Base-by-base conservation (phyloP, 2,888 invertebrate species). In the Zygothrica quintamaculata region DNA sequence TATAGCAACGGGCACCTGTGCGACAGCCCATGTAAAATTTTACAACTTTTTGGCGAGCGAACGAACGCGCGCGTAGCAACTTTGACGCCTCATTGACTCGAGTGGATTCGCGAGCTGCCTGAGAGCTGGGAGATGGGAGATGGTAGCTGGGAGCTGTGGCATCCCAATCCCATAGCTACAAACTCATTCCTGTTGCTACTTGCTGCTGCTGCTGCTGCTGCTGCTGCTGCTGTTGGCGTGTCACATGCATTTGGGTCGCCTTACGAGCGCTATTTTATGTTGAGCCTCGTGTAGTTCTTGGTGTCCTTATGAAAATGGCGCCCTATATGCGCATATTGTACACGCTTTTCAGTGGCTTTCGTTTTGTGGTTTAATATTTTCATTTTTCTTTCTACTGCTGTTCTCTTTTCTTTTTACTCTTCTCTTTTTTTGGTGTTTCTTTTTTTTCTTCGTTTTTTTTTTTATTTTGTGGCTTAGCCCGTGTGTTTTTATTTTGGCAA, bases 401-500 rank as follows among this genome's bases (percentile, higher is more conserved):
- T 15, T 44, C 37, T 8, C 29, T 29, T 22, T 13, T 72, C 26
- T 56, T 47, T 53, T 52, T 62, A 57, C 47, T 70, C 71, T 67
- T 74, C 47, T 56, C 62, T 58, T 71, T 69, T 47, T 70, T 69
- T 34, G n/a, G n/a, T n/a, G n/a, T n/a, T 12, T 71, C 26, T 55
- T 47, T 53, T 52, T 62, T 58, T 48, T 70, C 71, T 67, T 74
- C 47, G 53, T 64, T 58, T 71, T 69, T 47, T 70, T 67, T 34
- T 22, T 18, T 42, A 55, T 55, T 65, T 47, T 65, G 52, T 40
- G 59, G 36, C 8, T 56, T 50, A 37, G 55, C 55, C 64, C 71
- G 65, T 74, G 53, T 77, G 84, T 80, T 84, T 82, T 82, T 84
- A 84, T 88, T 89, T 87, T 88, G 88, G 86, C 88, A 89, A 89